A percentile compares a stretch with the other conserved stretches of the same genome.
These are phyloP conservation scores for Pseudopodoces humilis DNA, from an alignment of 2,113 vertebrate genomes.

Conservation along the genomic window DNA sequence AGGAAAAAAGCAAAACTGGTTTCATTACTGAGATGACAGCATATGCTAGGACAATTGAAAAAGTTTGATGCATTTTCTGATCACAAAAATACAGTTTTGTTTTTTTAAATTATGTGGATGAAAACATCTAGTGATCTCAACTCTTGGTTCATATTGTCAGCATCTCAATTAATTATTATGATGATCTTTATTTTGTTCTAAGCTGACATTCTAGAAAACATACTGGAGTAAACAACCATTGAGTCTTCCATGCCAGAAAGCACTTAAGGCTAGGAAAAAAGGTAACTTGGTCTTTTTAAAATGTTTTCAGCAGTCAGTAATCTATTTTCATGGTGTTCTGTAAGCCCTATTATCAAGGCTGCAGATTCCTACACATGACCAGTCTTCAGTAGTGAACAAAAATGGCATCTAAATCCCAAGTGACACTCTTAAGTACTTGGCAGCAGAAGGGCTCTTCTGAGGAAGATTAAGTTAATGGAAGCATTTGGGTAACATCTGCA, in stretches of 20 bases:
- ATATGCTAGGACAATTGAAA: conserved; percentile 53
- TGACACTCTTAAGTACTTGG: conserved; percentile 72
- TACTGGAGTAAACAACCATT: not conserved
- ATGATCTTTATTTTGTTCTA: not conserved
- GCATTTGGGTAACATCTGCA: conserved; percentile 72
- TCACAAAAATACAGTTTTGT: not conserved
- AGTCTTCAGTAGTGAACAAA: conserved; percentile 62
- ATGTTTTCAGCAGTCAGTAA: conserved; percentile 46
- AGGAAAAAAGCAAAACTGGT: conserved; percentile 22
- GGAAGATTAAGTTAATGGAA: conserved; percentile 77
- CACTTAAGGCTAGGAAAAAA: conserved; percentile 38
- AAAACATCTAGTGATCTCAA: not conserved
- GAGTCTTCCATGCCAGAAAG: conserved; percentile 1
- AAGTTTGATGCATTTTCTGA: conserved; percentile 6
- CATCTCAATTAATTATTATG: not conserved
- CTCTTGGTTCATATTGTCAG: not conserved
- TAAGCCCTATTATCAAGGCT: conserved; percentile 64
- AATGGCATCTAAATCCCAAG: conserved; percentile 70
- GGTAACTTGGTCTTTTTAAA: conserved; percentile 16
- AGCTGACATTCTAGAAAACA: not conserved
- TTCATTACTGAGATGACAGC: conserved; percentile 50
- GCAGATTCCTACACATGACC: conserved; percentile 70
- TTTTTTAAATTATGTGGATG: not conserved
- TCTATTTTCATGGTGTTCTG: conserved; percentile 58
- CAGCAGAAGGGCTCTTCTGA: conserved; percentile 72